Conservation (phyloP, 2,797 vertebrate species). For the Microcaecilia unicolor region DNA sequence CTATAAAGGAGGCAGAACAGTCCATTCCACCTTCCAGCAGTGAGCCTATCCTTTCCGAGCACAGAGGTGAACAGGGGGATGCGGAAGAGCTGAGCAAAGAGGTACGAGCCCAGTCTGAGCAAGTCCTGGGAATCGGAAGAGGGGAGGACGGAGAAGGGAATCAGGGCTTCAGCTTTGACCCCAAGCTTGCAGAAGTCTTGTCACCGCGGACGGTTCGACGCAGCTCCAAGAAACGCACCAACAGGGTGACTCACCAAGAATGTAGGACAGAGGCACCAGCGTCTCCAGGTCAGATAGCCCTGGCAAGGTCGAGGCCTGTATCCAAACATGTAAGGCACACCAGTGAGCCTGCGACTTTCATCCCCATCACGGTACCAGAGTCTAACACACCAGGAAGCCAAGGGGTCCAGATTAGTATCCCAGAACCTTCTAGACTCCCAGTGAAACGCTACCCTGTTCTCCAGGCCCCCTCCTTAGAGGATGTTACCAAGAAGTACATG, state of each 20-base stretch:
- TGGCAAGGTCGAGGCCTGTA: constrained; percentile 19
- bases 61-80: constrained; percentile 52
- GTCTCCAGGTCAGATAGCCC: fast-evolving
- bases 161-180: constrained; percentile 63
- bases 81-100: constrained; percentile 29
- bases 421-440: constrained; percentile 29
- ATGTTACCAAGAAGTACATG: constrained; percentile 80
- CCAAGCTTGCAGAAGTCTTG: constrained; percentile 65
- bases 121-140: constrained; percentile 23
- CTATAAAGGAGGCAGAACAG: constrained; percentile 78
- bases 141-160: constrained; percentile 26
- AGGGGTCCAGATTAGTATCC: constrained; percentile 8
- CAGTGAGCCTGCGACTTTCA: constrained; percentile 77
- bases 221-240: constrained; percentile 74
- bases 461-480: constrained; percentile 71
- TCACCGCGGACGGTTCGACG: constrained; percentile 69
- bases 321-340: constrained; percentile 79
- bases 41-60: constrained; percentile 83
- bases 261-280: constrained; percentile 19
- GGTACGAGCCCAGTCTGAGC: constrained; percentile 55
- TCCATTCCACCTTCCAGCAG: constrained; percentile 82
- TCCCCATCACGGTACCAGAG: constrained; percentile 65
- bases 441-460: constrained; percentile 40
- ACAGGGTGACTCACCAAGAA: constrained; percentile 61
- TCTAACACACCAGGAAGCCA: constrained; percentile 33